These are phyloP conservation scores for Hypotaenidia okinawae DNA, from an alignment of 2,797 vertebrate species.

Conservation along the genomic window DNA sequence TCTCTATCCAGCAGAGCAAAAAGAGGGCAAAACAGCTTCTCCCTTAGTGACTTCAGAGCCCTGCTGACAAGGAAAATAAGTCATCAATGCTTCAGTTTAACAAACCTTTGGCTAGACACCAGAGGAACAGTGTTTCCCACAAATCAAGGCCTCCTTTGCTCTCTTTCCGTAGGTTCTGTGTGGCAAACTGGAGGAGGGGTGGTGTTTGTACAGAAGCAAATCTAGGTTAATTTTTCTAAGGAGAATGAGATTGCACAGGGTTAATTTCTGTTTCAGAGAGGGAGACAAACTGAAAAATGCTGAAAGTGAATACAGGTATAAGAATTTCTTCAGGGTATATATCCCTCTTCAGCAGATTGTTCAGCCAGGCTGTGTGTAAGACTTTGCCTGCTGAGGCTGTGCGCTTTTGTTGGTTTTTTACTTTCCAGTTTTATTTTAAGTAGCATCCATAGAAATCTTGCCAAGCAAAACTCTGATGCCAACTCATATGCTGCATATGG, in stretches of 20 bases:
- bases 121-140: neutral
- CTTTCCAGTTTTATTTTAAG: neutral
- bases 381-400: neutral
- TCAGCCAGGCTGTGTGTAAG: neutral
- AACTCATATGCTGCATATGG: neutral
- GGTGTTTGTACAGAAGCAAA: neutral
- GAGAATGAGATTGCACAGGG: fast-evolving
- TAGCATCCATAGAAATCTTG: neutral
- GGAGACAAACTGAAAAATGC: neutral
- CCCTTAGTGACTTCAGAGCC: neutral
- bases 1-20: neutral
- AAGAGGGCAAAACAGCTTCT: neutral
- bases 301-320: neutral
- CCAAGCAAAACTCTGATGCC: neutral
- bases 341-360: neutral
- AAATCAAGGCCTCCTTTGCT: neutral
- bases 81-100: neutral
- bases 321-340: neutral
- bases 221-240: neutral
- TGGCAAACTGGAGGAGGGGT: neutral
- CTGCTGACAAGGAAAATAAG: neutral
- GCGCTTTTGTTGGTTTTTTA: neutral
- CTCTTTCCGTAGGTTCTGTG: neutral
- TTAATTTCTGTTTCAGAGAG: neutral
- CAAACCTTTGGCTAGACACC: neutral